Evolutionary conservation across 2,888 invertebrate genomes (phyloP).

Genomic region (Microctonus aethiopoides): DNA sequence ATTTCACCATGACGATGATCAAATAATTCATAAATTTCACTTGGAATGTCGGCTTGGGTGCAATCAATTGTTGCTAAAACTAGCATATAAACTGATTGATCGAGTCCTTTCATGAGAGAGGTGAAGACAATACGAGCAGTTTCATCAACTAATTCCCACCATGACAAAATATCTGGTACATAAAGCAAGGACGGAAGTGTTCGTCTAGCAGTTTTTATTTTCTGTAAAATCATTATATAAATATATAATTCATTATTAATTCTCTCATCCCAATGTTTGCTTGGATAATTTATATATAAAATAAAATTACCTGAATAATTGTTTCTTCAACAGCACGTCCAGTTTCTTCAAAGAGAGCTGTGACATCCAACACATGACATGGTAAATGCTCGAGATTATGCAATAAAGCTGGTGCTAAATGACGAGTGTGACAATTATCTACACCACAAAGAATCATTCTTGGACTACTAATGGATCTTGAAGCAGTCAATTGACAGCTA

Average conservation of each 20-base stretch:
- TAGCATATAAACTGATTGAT: slow-evolving; percentile 59
- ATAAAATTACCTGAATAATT: slow-evolving; percentile 76
- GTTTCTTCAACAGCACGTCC: slow-evolving; percentile 82
- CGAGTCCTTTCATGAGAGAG: slow-evolving; percentile 57
- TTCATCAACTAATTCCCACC: slow-evolving; percentile 64
- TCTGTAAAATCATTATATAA: slow-evolving; percentile 67
- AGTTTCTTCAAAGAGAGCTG: slow-evolving; percentile 74
- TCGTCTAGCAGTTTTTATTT: slow-evolving; percentile 81
- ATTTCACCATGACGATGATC: slow-evolving; percentile 58
- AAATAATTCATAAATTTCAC: slow-evolving; percentile 56
- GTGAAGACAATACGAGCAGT: slow-evolving; percentile 60
- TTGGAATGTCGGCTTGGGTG: slow-evolving; percentile 49
- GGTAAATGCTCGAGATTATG: slow-evolving; percentile 80
- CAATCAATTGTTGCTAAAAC: slow-evolving; percentile 57
- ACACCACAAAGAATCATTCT: slow-evolving; percentile 68
- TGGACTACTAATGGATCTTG: slow-evolving; percentile 63
- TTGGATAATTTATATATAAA: too few relatives aligned
- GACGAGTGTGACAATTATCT: slow-evolving; percentile 72
- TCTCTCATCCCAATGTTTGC: too few relatives aligned
- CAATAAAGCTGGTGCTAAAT: slow-evolving; percentile 82
- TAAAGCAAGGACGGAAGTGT: slow-evolving; percentile 71
- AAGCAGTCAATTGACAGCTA: slow-evolving; percentile 44
- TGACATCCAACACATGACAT: slow-evolving; percentile 76
- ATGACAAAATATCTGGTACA: slow-evolving; percentile 60
- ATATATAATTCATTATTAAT: too few relatives aligned